These are phyloP conservation scores for Charina bottae DNA, from an alignment of 2,113 vertebrate genomes.

Conservation along the genomic window DNA sequence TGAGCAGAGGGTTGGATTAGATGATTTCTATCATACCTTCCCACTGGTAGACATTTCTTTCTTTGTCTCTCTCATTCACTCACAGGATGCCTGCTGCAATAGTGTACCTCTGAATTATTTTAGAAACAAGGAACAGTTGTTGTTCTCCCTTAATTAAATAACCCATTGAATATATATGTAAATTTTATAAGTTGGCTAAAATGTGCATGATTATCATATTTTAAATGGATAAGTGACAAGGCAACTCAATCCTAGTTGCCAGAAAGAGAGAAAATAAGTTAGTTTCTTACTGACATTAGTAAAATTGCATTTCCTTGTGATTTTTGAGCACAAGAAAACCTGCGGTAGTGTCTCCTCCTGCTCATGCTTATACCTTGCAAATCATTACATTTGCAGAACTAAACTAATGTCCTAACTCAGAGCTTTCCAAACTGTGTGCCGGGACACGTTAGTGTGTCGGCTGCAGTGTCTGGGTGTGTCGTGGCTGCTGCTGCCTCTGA, in stretches of 20 bases:
- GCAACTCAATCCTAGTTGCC: no score
- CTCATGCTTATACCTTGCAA: neutral
- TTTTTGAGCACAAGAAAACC: neutral
- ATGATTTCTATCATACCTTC: neutral
- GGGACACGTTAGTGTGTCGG: no score
- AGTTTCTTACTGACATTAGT: no score
- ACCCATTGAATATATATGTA: no score
- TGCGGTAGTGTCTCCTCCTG: neutral
- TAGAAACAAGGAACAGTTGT: neutral
- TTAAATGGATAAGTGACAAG: neutral
- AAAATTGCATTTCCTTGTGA: neutral
- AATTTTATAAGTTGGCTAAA: neutral
- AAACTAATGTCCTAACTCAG: neutral
- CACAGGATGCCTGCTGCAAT: neutral
- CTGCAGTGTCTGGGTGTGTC: no score
- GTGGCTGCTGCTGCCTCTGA: no score
- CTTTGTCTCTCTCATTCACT: neutral
- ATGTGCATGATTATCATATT: neutral
- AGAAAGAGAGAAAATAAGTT: no score
- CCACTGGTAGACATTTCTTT: neutral
- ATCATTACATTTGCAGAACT: no score
- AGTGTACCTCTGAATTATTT: neutral
- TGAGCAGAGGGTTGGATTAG: neutral
- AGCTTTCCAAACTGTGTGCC: no score
- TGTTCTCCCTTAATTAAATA: no score